These are phyloP conservation scores for Nycteola revayana DNA, from an alignment of 2,888 invertebrate genomes.

Conservation along the genomic window DNA sequence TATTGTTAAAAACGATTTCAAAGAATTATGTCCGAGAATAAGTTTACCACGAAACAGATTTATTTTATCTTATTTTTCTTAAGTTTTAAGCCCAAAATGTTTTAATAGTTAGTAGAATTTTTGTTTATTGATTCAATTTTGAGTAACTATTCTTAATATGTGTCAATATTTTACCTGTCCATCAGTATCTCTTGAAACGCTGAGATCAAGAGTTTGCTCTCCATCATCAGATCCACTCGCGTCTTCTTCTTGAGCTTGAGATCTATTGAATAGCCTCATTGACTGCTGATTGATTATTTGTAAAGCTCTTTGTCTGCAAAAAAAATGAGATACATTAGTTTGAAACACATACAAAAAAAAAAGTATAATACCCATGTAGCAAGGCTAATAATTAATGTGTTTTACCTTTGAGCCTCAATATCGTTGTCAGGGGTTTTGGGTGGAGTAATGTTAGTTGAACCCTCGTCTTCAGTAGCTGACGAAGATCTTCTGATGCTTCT, in stretches of 20 bases:
- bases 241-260: constrained; percentile 70
- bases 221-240: constrained; percentile 77
- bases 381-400: neutral
- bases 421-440: constrained; percentile 78
- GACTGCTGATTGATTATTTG: constrained; percentile 76
- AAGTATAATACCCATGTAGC: too few relatives aligned
- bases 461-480: constrained; percentile 76
- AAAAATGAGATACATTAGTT: neutral
- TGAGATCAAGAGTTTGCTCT: constrained; percentile 75
- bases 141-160: neutral
- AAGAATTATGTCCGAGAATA: constrained; percentile 27
- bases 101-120: too few relatives aligned
- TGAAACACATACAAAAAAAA: too few relatives aligned
- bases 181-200: constrained; percentile 75
- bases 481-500: constrained; percentile 67
- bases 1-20: constrained; percentile 32
- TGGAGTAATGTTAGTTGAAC: constrained; percentile 74
- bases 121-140: neutral
- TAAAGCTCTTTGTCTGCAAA: constrained; percentile 70
- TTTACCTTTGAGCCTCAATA: constrained; percentile 68
- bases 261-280: constrained; percentile 66
- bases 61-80: constrained; percentile 14
- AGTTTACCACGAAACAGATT: constrained; percentile 15
- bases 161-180: constrained; percentile 61
- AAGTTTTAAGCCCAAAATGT: too few relatives aligned